These are phyloP conservation scores for Argyresthia albistria DNA, from an alignment of 2,888 invertebrate species.

Conservation along the genomic window DNA sequence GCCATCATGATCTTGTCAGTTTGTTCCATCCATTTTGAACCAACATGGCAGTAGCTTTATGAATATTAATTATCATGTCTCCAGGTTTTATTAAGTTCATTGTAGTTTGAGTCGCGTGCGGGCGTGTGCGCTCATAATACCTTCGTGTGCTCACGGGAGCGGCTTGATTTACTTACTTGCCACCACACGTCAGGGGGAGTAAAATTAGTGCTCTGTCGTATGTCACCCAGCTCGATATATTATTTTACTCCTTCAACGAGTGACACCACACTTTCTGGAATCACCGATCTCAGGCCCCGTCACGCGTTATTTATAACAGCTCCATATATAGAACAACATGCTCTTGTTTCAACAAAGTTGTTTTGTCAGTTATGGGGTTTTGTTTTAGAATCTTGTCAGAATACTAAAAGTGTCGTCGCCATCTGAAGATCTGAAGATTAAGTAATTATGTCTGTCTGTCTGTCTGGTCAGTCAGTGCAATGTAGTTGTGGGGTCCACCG, in stretches of 20 bases:
- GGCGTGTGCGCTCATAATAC: constrained; percentile 54
- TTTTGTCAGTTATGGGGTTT: background rate
- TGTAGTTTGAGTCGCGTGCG: constrained; percentile 41
- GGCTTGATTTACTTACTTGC: constrained; percentile 55
- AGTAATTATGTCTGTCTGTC: too few relatives aligned
- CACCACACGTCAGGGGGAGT: constrained; percentile 30
- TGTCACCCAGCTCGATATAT: constrained; percentile 49
- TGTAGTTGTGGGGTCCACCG: constrained; percentile 33
- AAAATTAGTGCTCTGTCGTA: constrained; percentile 61
- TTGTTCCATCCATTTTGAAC: background rate
- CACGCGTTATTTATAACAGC: constrained; percentile 55
- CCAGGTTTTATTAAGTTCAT: constrained; percentile 39
- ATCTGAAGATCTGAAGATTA: too few relatives aligned
- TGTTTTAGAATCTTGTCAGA: background rate
- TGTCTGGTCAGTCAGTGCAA: constrained; percentile 13
- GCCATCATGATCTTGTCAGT: background rate
- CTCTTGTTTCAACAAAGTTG: too few relatives aligned
- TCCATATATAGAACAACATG: constrained; percentile 40
- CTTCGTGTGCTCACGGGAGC: constrained; percentile 48
- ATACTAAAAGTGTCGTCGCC: constrained; percentile 9
- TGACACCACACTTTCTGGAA: constrained; percentile 35
- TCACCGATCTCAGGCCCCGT: constrained; percentile 42
- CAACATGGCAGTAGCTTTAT: constrained; percentile 19
- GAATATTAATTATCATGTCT: constrained; percentile 49
- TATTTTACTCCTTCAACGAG: constrained; percentile 38